phyloP scores from a whole-genome alignment of 2,888 invertebrate genomes.

The Nephrocerus scutellatus region DNA sequence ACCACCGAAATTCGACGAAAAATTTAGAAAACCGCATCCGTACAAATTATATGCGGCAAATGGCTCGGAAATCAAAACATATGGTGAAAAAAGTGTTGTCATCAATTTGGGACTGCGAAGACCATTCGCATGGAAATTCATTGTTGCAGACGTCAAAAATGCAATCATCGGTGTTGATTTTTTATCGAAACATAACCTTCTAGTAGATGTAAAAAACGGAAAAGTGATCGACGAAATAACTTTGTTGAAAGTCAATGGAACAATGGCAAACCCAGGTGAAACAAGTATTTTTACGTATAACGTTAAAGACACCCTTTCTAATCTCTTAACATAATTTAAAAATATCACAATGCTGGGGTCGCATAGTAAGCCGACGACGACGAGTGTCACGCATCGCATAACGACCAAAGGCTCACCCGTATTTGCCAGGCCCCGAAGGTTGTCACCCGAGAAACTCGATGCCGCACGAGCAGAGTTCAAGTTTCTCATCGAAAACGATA shows the following conservation, averaged over 20 bases:
- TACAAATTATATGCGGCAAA: conserved; percentile 8
- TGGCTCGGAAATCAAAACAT: conserved; percentile 7
- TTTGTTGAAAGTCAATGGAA: too few species aligned
- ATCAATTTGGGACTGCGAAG: conserved; percentile 2
- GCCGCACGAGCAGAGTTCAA: conserved; percentile 20
- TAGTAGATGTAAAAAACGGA: too few species aligned
- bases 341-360: too few species aligned
- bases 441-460: conserved; percentile 29
- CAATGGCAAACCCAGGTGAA: too few species aligned
- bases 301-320: too few species aligned
- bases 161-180: not conserved
- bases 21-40: not conserved
- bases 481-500: conserved; percentile 31
- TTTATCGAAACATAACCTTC: not conserved
- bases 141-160: not conserved
- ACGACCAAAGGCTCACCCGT: too few species aligned
- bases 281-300: too few species aligned
- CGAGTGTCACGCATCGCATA: too few species aligned
- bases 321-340: too few species aligned
- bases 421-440: conserved; percentile 19
- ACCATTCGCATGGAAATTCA: conserved; percentile 5
- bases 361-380: too few species aligned
- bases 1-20: conserved; percentile 2
- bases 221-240: too few species aligned
- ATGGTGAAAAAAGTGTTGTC: conserved; percentile 3